Evolutionary conservation across 2,888 invertebrate species (phyloP).

Genomic region (Chrysotoxum bicinctum): DNA sequence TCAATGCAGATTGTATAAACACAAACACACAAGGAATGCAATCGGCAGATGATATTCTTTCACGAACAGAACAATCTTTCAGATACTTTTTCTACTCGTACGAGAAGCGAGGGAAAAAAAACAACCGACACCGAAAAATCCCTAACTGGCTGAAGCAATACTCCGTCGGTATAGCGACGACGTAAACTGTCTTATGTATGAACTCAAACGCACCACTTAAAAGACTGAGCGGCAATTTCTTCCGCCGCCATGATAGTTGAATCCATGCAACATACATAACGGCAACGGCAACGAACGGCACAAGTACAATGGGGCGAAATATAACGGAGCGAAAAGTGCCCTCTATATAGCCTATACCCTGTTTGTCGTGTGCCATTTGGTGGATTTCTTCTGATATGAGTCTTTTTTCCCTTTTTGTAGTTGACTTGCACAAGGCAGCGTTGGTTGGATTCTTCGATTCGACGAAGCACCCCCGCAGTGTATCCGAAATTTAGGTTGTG

Average conservation of each 20-base stretch:
- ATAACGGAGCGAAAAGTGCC: slow-evolving; percentile 42
- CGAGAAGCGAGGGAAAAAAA: not conserved
- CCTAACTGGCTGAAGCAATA: slow-evolving; percentile 10
- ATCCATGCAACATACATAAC: slow-evolving; percentile 56
- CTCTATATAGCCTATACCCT: slow-evolving; percentile 23
- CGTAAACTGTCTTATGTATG: slow-evolving; percentile 47
- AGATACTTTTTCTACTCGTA: not conserved
- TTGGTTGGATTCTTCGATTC: slow-evolving; percentile 11
- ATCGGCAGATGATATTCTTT: not conserved
- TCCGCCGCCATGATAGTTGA: slow-evolving; percentile 60
- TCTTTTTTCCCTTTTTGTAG: not conserved
- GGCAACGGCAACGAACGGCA: slow-evolving; percentile 14
- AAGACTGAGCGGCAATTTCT: slow-evolving; percentile 67
- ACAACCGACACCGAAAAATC: not conserved
- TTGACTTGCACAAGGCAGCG: not conserved
- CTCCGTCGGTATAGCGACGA: slow-evolving; percentile 38
- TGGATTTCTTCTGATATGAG: slow-evolving; percentile 18
- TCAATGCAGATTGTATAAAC: slow-evolving; percentile 37
- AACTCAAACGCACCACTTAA: slow-evolving; percentile 66
- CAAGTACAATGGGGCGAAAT: slow-evolving; percentile 50
- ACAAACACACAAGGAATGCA: slow-evolving; percentile 23
- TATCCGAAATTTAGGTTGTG: slow-evolving; percentile 13
- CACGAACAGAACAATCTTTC: not conserved
- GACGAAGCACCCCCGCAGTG: slow-evolving; percentile 48
- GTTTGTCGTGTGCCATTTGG: slow-evolving; percentile 41